A percentile compares a stretch with the other conserved stretches of the same genome.
Evolutionary conservation across 2,888 invertebrate species (phyloP).

Genomic region (Tribolium freemani): DNA sequence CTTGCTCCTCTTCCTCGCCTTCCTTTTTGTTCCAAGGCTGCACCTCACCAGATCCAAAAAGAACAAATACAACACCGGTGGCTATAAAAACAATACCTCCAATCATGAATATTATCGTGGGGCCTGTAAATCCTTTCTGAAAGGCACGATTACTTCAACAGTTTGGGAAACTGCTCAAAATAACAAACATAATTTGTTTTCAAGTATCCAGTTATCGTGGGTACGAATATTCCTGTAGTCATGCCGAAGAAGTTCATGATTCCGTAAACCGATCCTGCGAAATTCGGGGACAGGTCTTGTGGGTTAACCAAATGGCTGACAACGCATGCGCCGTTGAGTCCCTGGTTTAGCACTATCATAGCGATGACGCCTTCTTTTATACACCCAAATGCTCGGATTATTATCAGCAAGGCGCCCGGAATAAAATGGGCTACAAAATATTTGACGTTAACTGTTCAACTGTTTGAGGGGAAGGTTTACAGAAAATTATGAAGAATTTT

Average conservation of each 20-base stretch:
- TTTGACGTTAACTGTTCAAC: neutral
- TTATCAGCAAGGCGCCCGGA: conserved; percentile 69
- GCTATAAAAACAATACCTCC: conserved; percentile 58
- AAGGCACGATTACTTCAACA: neutral
- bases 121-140: conserved; percentile 61
- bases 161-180: too few species aligned
- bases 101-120: conserved; percentile 63
- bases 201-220: conserved; percentile 21
- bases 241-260: conserved; percentile 58
- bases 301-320: conserved; percentile 56
- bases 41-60: conserved; percentile 64
- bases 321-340: conserved; percentile 57
- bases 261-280: conserved; percentile 57
- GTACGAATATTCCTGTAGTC: conserved; percentile 52
- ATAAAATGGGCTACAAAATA: conserved; percentile 70
- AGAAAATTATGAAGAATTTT: conserved; percentile 57
- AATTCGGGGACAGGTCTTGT: conserved; percentile 60
- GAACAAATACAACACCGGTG: conserved; percentile 63
- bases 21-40: conserved; percentile 67
- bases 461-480: conserved; percentile 68
- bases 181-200: neutral
- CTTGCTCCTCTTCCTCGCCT: neutral
- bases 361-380: conserved; percentile 48
- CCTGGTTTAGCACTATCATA: conserved; percentile 53
- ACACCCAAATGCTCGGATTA: conserved; percentile 51